Base-by-base conservation (phyloP, 2,888 invertebrate species). In the Tachina grossa region DNA sequence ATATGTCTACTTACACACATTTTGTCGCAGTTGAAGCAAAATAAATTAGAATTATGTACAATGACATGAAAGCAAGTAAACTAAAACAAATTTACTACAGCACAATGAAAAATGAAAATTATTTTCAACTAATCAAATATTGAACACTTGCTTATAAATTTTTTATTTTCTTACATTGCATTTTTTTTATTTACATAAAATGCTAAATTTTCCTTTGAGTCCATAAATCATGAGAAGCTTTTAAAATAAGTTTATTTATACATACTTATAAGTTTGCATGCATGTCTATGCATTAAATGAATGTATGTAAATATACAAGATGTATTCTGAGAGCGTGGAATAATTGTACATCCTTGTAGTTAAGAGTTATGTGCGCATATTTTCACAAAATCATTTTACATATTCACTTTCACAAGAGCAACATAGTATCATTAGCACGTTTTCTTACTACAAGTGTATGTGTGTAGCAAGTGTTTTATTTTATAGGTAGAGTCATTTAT, bases 11-110 rank as follows among this genome's bases (percentile, higher is more conserved):
- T 31, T 31, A 31, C 31, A 5, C 31, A 31, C 31, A 31, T 19
- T 49, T 13, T 57, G 11, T 55, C 41, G 19, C 39, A 59, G n/a
- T 41, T 69, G 63, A 69, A 55, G 5, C 16, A 57, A 63, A 71
- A 82, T 55, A 82, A 76, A 82, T 65, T 71, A 49, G 49, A 65
- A 43, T 53, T 63, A n/a, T 80, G 61, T 47, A 61, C 19, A 61
- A 19, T 69, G 75, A 75, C 61, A 82, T 3, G n/a, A 59, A 75
- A 61, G 47, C 45, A 61, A 47, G 71, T 45, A 43, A n/a, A 31
- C 8, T 19, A 61, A 49, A 47, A 57, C 9, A 57, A 53, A 9
- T 53, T 63, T 55, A 45, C 39, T 47, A 45, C 39, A 65, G 45
- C 14, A 51, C 41, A n/a, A 31, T 51, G 13, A 61, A 41, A 13